These are phyloP conservation scores for Sphinx pinastri DNA, from an alignment of 2,888 invertebrate species.

Conservation along the genomic window DNA sequence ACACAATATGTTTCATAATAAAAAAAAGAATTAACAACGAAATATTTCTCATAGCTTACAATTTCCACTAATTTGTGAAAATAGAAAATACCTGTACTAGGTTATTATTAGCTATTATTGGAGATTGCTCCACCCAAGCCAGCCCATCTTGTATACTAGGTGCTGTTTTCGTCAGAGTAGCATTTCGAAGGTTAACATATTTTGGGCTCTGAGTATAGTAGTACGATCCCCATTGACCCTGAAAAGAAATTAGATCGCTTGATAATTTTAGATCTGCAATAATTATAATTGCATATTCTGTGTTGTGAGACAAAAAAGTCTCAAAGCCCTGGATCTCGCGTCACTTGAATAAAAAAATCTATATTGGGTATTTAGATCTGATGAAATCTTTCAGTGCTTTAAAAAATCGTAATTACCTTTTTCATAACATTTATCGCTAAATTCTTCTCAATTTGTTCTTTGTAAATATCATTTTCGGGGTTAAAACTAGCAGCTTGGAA, in stretches of 20 bases:
- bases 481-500: constrained; percentile 77
- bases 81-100: constrained; percentile 49
- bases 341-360: no score
- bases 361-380: background rate
- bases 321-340: no score
- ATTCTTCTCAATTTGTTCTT: constrained; percentile 82
- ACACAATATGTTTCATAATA: background rate
- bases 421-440: constrained; percentile 86
- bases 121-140: constrained; percentile 86
- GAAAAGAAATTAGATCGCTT: constrained; percentile 13
- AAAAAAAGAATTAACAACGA: no score
- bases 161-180: constrained; percentile 83
- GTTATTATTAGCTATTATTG: constrained; percentile 34
- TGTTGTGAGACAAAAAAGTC: no score
- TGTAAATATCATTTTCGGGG: constrained; percentile 70
- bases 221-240: constrained; percentile 67
- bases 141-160: constrained; percentile 89
- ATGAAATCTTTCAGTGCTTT: background rate
- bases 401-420: constrained; percentile 45
- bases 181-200: constrained; percentile 69
- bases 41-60: no score
- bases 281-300: no score
- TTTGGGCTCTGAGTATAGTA: constrained; percentile 45
- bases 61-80: no score
- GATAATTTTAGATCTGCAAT: constrained; percentile 6